Base-by-base conservation (phyloP, 2,888 invertebrate species). In the Hipparchia sbordonii region DNA sequence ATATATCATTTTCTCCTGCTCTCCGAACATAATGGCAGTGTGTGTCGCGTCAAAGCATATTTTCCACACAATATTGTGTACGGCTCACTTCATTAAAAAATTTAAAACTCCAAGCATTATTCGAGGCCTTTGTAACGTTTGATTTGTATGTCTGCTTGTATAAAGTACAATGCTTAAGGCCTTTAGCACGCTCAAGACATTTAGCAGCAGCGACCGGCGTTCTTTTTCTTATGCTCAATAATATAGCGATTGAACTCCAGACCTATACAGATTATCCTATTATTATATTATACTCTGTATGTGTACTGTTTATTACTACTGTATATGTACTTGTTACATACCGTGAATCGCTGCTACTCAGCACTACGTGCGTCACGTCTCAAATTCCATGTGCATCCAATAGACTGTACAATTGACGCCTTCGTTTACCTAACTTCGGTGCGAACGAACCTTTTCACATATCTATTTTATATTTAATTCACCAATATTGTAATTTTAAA, bases 41-140 rank as follows among this genome's bases (percentile, higher is more conserved):
- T 72, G 72, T 76, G 74, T 75, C 65, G 78, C 70, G 68, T 69
- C 77, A 73, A 79, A 82, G 85, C 80, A 84, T 90, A 89, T 89
- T 90, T 92, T 87, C 87, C 82, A 86, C 86, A 88, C 87, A 88
- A 87, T 88, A 90, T 88, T 87, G 87, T 89, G 85, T 85, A 84
- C 85, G 86, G 82, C 85, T 84, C 86, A 90, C 88, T 92, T 91
- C 91, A 92, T 92, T 92, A 91, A 91, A 89, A 89, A 89, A 85
- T 82, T 87, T 88, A 85, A 89, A 91, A 89, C 89, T 89, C 88
- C 83, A 84, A 83, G 82, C 88, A 86, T 90, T 91, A 90, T 90
- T 86, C 86, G 85, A 84, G 78, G 80, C 84, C 84, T 87, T 91
- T 92, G 91, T 91, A 85, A 81, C 79, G 71, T 84, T 82, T 91